Evolutionary conservation across 2,797 vertebrate species (phyloP), one percentile per base, ranked within the genome.

Genomic region (Melanotaenia trifasciata): DNA sequence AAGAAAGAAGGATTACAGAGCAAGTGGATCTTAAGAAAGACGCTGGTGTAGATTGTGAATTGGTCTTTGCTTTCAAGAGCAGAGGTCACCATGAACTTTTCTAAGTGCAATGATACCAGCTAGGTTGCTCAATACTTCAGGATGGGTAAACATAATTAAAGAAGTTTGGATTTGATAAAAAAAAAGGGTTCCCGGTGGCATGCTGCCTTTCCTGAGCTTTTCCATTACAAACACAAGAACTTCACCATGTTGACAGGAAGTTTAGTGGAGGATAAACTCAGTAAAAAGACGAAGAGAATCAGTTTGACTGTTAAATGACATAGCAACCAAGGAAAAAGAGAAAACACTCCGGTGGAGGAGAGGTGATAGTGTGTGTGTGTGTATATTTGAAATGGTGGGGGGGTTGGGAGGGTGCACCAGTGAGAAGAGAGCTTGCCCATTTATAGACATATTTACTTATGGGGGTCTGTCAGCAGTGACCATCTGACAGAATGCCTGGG

Each of bases 391-490:
- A 67, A 58, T 57, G 35, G n/a, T 51, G 32, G 58, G 32, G 51
- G 30, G 64, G 58, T 58, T 40, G 70, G 67, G 70, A 64, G 69
- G 58, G 71, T 64, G 72, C 72, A 74, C 72, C 56, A 83, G 75
- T 72, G 74, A 87, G 74, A 80, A 85, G 89, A 90, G 81, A 77
- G 81, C 87, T 84, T 95, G 93, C 88, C 95, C 95, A 93, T 95
- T 94, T 95, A 95, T 95, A 94, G 94, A 91, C 94, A 94, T 94
- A 94, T 96, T 95, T 95, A 94, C 93, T 93, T 93, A 79, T 88
- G 89, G 89, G 92, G 87, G 76, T 89, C 88, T 88, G 90, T 93
- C 90, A 90, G 93, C 84, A 64, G 86, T 91, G 93, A 94, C 91
- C 80, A 80, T 88, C 88, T 86, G 72, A 93, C 85, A 90, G 74